Evolutionary conservation across 2,888 invertebrate species (phyloP).

Genomic region (Drosophila eohydei): DNA sequence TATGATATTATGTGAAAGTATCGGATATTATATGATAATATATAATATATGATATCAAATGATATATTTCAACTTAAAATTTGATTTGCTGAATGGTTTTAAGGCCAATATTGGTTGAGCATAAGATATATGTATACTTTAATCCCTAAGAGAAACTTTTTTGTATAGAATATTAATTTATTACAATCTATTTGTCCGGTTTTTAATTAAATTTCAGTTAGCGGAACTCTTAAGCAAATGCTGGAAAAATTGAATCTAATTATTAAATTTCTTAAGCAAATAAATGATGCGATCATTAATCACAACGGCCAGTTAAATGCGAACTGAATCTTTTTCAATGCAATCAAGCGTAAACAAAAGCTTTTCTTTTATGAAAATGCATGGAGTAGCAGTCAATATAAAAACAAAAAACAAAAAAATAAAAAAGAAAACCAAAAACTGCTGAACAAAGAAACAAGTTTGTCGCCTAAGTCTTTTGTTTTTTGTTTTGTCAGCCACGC

Average conservation of each 20-base stretch:
- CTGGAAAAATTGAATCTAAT: not conserved
- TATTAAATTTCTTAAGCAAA: not conserved
- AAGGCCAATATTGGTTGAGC: not conserved
- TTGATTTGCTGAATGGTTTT: not conserved
- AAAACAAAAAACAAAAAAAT: not conserved
- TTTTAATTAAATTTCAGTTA: conserved; percentile 1
- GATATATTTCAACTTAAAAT: not conserved
- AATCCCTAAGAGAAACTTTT: not conserved
- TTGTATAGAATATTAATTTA: not conserved
- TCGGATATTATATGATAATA: not conserved
- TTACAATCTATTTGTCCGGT: not conserved
- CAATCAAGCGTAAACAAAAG: conserved; percentile 36
- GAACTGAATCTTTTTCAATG: conserved; percentile 21
- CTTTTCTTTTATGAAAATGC: conserved; percentile 52
- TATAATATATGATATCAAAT: not conserved
- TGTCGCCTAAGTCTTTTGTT: conserved; percentile 78
- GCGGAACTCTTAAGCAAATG: not conserved
- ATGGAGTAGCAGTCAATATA: not conserved
- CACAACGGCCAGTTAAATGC: conserved; percentile 7
- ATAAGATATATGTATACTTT: not conserved
- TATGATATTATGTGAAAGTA: not conserved
- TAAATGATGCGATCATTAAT: conserved; percentile 15
- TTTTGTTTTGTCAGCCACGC: conserved; percentile 39
- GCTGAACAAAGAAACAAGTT: conserved; percentile 60
- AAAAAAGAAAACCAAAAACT: not conserved